A percentile compares a stretch with the other conserved stretches of the same genome.
Evolutionary conservation across 2,888 invertebrate species (phyloP).

Genomic region (Lithophane semibrunnea): DNA sequence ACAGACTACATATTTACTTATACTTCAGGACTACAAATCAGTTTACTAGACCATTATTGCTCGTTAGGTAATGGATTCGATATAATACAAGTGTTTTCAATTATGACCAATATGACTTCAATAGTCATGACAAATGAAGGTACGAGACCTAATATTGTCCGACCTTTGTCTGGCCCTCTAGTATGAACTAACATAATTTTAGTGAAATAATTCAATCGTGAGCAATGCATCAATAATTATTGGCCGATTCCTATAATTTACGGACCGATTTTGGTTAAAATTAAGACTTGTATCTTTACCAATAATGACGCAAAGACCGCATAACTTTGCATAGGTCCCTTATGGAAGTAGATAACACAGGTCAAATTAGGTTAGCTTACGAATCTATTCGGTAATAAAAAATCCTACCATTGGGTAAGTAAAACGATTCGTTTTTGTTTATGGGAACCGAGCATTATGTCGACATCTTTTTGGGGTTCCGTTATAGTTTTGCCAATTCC

Average conservation of each 20-base stretch:
- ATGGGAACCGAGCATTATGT: background rate
- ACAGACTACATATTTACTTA: background rate
- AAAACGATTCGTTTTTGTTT: too few species aligned
- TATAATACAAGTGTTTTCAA: slow-evolving; percentile 41
- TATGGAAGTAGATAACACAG: too few species aligned
- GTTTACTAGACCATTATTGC: slow-evolving; percentile 7
- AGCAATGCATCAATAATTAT: background rate
- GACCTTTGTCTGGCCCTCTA: slow-evolving; percentile 13
- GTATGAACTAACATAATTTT: background rate
- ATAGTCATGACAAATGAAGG: slow-evolving; percentile 43
- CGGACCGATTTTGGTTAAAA: too few species aligned
- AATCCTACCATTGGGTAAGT: too few species aligned
- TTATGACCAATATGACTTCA: slow-evolving; percentile 32
- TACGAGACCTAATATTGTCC: slow-evolving; percentile 22
- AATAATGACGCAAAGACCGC: too few species aligned
- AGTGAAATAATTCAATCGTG: background rate
- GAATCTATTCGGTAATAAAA: too few species aligned
- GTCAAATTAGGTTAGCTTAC: too few species aligned
- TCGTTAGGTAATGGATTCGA: slow-evolving; percentile 28
- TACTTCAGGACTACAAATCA: slow-evolving; percentile 1
- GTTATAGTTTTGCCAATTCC: background rate
- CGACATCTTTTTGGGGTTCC: background rate
- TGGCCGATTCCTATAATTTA: too few species aligned
- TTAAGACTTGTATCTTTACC: too few species aligned
- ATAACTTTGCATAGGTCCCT: too few species aligned